Percentiles rank a stretch among this genome's conserved stretches.
phyloP scores from a whole-genome alignment of 2,113 vertebrate genomes.

The Istiophorus platypterus region DNA sequence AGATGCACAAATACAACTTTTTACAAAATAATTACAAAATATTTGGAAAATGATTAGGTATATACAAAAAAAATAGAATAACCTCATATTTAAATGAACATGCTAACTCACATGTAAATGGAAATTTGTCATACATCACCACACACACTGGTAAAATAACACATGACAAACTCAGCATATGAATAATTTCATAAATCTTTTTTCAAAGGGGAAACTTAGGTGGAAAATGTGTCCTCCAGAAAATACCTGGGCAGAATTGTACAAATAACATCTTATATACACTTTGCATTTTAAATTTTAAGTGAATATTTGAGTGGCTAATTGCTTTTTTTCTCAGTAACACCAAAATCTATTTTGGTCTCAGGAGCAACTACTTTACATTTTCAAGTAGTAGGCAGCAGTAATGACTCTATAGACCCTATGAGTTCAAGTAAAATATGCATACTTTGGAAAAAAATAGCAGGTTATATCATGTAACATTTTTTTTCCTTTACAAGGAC shows the following conservation, averaged over 20 bases:
- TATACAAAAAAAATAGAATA: background rate
- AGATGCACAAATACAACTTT: background rate
- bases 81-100: slow-evolving; percentile 19
- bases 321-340: background rate
- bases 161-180: slow-evolving; percentile 1
- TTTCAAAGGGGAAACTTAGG: slow-evolving; percentile 33
- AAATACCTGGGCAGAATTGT: background rate
- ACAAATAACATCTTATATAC: background rate
- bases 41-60: background rate
- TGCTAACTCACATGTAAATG: slow-evolving; percentile 26
- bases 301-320: background rate
- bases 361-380: background rate
- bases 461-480: slow-evolving; percentile 3
- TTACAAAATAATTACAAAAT: background rate
- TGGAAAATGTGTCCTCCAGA: slow-evolving; percentile 2
- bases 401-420: slow-evolving; percentile 14
- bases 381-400: background rate
- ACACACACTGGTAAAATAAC: background rate
- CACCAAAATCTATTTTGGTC: background rate
- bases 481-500: slow-evolving; percentile 11
- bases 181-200: slow-evolving; percentile 41
- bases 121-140: background rate
- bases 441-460: slow-evolving; percentile 16
- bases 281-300: background rate
- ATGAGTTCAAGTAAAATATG: background rate